Conservation (phyloP, 1,140 invertebrate species). For the Tetragnatha versicolor region DNA sequence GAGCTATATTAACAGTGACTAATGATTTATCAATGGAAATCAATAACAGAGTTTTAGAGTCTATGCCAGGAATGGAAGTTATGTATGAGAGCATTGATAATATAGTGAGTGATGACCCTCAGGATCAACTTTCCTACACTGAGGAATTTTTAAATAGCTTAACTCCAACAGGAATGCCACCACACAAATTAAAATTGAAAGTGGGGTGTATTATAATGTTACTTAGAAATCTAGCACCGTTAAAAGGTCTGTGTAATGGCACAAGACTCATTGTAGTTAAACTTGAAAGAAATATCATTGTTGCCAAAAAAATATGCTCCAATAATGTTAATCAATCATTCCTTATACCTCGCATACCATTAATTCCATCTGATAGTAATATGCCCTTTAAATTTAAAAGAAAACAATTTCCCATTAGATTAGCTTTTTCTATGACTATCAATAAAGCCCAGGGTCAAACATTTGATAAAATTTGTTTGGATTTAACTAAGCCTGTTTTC, state of each 20-base stretch:
- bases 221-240: background rate
- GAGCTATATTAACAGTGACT: background rate
- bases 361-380: background rate
- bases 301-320: background rate
- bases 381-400: no score
- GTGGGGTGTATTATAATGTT: background rate
- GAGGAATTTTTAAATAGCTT: background rate
- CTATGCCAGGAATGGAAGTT: background rate
- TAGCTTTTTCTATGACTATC: background rate
- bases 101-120: background rate
- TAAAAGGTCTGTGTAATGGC: background rate
- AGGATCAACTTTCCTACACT: background rate
- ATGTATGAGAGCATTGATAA: background rate
- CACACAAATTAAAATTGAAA: background rate
- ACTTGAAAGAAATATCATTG: background rate
- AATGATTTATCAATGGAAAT: background rate
- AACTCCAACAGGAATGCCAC: background rate
- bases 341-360: background rate
- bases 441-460: no score
- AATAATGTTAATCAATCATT: background rate
- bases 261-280: background rate
- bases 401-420: background rate
- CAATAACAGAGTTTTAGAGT: background rate
- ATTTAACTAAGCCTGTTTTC: no score
- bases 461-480: no score